Percentiles rank a stretch among this genome's conserved stretches.
These are phyloP conservation scores for Phyllostomus discolor DNA, from an alignment of 2,113 vertebrate species.

Conservation along the genomic window DNA sequence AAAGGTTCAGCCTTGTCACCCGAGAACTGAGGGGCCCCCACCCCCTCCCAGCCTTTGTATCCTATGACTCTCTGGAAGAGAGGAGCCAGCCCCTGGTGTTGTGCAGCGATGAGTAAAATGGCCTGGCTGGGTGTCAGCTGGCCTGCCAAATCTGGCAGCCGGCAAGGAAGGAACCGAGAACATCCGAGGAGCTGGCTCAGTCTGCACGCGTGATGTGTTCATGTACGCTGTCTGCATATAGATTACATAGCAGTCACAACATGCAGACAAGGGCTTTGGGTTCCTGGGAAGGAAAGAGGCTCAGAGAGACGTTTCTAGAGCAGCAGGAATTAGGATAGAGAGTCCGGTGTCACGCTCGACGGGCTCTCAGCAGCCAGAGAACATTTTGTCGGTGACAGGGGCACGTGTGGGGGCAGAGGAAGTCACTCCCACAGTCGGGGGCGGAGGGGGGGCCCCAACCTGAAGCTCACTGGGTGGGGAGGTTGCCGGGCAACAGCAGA, in stretches of 20 bases:
- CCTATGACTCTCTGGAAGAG: slow-evolving; percentile 10
- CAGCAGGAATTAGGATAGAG: neutral
- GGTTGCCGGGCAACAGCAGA: slow-evolving; percentile 52
- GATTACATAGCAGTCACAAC: neutral
- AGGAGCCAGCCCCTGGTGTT: slow-evolving; percentile 24
- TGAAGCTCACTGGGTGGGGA: neutral
- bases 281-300: neutral
- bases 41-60: slow-evolving; percentile 9
- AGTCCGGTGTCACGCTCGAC: neutral
- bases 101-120: slow-evolving; percentile 2
- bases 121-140: slow-evolving; percentile 13
- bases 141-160: slow-evolving; percentile 3
- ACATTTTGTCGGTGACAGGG: neutral
- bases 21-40: neutral
- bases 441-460: neutral
- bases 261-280: neutral
- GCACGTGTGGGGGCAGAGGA: neutral
- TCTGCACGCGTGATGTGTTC: slow-evolving; percentile 3
- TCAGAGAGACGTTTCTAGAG: neutral
- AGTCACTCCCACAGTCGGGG: neutral
- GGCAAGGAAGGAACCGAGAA: neutral
- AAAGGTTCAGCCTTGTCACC: slow-evolving; percentile 42
- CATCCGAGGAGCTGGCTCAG: neutral
- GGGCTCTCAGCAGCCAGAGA: neutral
- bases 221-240: neutral